Evolutionary conservation across 1,140 invertebrate species (phyloP).

Genomic region (Meloidogyne chitwoodi): DNA sequence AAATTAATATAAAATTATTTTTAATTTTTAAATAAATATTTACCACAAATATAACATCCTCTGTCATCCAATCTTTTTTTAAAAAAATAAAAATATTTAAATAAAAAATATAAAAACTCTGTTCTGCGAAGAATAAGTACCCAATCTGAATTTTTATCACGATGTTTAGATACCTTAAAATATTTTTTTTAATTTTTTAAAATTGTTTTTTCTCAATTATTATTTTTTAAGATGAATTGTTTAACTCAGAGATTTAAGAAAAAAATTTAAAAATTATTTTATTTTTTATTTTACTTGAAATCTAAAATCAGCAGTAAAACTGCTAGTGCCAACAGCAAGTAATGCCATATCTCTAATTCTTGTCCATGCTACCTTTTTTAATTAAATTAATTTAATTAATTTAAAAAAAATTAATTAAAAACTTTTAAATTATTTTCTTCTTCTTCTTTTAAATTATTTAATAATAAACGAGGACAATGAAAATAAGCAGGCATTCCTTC

Average conservation of each 20-base stretch:
- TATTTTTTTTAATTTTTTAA: too few relatives aligned
- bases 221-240: not conserved
- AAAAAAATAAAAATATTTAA: too few relatives aligned
- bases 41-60: constrained; percentile 34
- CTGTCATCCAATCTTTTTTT: constrained; percentile 7
- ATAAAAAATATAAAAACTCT: not conserved
- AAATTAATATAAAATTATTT: not conserved
- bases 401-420: not conserved
- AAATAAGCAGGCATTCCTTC: constrained; percentile 33
- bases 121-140: constrained; percentile 26
- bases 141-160: constrained; percentile 26
- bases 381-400: not conserved
- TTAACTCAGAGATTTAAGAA: not conserved
- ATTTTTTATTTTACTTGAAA: constrained; percentile 20
- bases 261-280: too few relatives aligned
- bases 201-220: too few relatives aligned
- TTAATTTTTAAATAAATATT: not conserved
- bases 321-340: constrained; percentile 20
- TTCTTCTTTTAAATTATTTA: not conserved
- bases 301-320: constrained; percentile 32
- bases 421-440: constrained; percentile 14
- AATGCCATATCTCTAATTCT: constrained; percentile 31
- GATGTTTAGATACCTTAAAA: constrained; percentile 20
- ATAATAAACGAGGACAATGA: constrained; percentile 23
- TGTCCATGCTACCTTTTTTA: constrained; percentile 29